These are phyloP conservation scores for Trichogramma dendrolimi DNA, from an alignment of 2,888 invertebrate genomes.

Conservation along the genomic window DNA sequence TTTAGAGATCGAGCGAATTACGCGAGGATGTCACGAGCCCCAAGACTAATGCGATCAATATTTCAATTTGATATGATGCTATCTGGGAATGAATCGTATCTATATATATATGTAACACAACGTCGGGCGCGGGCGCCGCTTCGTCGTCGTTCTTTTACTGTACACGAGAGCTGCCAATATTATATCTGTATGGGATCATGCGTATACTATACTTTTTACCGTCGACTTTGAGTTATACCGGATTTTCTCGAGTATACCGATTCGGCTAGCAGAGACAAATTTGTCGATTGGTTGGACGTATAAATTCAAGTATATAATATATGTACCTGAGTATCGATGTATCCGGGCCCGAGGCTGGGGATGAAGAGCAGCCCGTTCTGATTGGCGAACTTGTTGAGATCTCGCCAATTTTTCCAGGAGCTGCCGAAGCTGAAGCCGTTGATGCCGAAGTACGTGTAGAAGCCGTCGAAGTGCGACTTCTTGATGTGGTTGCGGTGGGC, in stretches of 20 bases:
- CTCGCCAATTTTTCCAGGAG: constrained; percentile 60
- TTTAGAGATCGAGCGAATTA: too few relatives aligned
- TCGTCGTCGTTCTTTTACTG: too few relatives aligned
- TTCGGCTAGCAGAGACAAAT: not conserved
- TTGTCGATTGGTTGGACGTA: not conserved
- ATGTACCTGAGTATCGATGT: constrained; percentile 60
- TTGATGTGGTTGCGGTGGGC: constrained; percentile 57
- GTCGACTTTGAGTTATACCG: not conserved
- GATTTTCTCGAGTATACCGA: not conserved
- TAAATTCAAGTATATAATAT: not conserved
- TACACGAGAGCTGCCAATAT: too few relatives aligned
- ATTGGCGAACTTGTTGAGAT: constrained; percentile 56
- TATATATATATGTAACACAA: too few relatives aligned
- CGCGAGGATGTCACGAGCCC: too few relatives aligned
- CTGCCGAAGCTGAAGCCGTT: constrained; percentile 65
- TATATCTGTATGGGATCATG: too few relatives aligned
- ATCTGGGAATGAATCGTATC: too few relatives aligned
- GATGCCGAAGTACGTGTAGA: constrained; percentile 65
- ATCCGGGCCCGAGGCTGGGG: constrained; percentile 69
- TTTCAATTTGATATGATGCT: too few relatives aligned
- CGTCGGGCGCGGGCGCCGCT: too few relatives aligned
- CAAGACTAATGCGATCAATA: too few relatives aligned
- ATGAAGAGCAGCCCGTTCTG: constrained; percentile 62
- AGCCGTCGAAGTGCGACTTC: constrained; percentile 58
- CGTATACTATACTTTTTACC: too few relatives aligned